These are phyloP conservation scores for Neotragus moschatus DNA, from an alignment of 2,113 vertebrate genomes.

Conservation along the genomic window DNA sequence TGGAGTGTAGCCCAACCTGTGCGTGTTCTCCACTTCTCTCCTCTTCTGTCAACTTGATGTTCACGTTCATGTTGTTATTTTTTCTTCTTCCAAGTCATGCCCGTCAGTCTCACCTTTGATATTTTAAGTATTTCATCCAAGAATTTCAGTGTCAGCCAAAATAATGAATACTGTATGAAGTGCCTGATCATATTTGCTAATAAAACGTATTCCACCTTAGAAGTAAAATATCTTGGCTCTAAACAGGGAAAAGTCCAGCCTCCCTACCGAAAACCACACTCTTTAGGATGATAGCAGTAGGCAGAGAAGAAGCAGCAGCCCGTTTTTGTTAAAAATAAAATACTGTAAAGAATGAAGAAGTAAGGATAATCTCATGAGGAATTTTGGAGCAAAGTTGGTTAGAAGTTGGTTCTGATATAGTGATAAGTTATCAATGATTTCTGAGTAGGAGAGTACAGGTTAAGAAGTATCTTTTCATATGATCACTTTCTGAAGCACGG, in stretches of 20 bases:
- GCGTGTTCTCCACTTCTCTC: background rate
- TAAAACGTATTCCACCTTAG: background rate
- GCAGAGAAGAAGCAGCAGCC: background rate
- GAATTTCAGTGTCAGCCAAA: background rate
- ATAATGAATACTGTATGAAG: background rate
- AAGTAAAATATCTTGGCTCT: background rate
- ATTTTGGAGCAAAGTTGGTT: background rate
- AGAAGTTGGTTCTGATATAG: background rate
- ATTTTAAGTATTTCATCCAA: background rate
- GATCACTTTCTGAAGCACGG: background rate
- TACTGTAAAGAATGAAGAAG: background rate
- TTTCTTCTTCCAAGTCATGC: background rate
- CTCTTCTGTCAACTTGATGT: background rate
- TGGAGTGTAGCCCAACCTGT: background rate
- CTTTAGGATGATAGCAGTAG: background rate
- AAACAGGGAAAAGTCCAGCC: background rate
- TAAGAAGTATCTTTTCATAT: background rate
- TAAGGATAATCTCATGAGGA: background rate
- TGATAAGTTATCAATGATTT: background rate
- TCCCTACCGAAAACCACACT: background rate
- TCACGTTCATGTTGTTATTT: background rate
- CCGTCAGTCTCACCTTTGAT: background rate
- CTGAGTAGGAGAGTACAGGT: background rate
- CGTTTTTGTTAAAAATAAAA: background rate
- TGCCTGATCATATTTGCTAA: background rate